Evolutionary conservation across 2,113 vertebrate genomes (phyloP).

Genomic region (Pluvialis apricaria): DNA sequence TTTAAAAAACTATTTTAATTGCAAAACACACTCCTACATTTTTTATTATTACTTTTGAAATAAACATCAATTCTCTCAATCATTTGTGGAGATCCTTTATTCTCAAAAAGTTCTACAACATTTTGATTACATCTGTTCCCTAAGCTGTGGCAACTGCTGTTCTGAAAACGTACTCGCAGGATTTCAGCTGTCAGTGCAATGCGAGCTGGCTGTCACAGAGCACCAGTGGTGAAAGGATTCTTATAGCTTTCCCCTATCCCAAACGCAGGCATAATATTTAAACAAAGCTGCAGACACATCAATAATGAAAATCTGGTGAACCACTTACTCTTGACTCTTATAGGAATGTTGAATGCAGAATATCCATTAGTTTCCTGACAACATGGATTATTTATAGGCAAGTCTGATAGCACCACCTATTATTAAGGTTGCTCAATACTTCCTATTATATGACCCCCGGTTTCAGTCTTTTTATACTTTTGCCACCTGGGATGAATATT

Average conservation of each 20-base stretch:
- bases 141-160: not conserved
- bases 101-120: not conserved
- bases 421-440: slow-evolving; percentile 33
- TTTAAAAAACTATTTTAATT: not conserved
- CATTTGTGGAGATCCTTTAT: not conserved
- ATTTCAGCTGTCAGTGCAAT: not conserved
- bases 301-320: slow-evolving; percentile 49
- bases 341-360: slow-evolving; percentile 6
- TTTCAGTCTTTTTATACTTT: slow-evolving; percentile 10
- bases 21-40: not conserved
- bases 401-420: slow-evolving; percentile 18
- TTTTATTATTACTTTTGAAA: not conserved
- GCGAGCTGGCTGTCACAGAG: not conserved
- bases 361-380: slow-evolving; percentile 50
- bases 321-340: slow-evolving; percentile 21
- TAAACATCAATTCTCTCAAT: not conserved
- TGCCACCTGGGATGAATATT: not conserved
- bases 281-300: slow-evolving; percentile 29
- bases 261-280: not conserved
- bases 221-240: not conserved
- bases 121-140: not conserved
- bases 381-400: slow-evolving; percentile 49
- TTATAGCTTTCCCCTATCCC: not conserved
- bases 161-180: not conserved
- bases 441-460: not conserved